Conservation (phyloP, 2,113 vertebrate species). For the Jacana jacana region DNA sequence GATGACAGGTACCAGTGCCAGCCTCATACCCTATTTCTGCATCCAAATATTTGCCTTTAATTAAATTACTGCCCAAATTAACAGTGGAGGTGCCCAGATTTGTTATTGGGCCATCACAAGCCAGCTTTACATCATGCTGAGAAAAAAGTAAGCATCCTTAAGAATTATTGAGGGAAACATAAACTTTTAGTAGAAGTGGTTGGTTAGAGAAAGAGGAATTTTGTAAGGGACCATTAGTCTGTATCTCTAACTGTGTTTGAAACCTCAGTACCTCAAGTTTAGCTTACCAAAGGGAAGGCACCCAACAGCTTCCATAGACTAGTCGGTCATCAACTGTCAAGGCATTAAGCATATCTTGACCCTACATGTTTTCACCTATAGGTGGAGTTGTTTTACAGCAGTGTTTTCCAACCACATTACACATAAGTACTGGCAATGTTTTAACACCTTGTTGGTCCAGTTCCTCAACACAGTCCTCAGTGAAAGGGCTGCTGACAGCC, state of each 20-base stretch:
- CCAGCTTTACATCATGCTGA: neutral
- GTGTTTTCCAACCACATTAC: neutral
- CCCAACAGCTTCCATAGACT: neutral
- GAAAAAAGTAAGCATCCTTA: neutral
- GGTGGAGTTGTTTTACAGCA: neutral
- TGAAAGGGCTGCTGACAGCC: neutral
- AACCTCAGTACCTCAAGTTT: neutral
- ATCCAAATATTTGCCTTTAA: conserved; percentile 41
- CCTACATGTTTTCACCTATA: neutral
- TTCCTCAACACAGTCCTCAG: neutral
- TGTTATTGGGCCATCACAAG: neutral
- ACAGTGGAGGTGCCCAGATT: neutral
- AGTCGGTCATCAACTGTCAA: neutral
- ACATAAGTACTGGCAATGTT: neutral
- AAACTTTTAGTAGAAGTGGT: neutral
- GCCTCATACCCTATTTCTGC: conserved; percentile 12
- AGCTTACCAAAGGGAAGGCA: neutral
- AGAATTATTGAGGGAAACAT: neutral
- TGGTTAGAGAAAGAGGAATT: neutral
- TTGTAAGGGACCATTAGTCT: neutral
- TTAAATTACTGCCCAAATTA: neutral
- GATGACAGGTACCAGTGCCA: neutral
- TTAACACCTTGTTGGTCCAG: neutral
- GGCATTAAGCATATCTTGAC: neutral
- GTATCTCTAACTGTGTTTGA: neutral